phyloP scores from a whole-genome alignment of 2,888 invertebrate species.

The Polydrusus cervinus region DNA sequence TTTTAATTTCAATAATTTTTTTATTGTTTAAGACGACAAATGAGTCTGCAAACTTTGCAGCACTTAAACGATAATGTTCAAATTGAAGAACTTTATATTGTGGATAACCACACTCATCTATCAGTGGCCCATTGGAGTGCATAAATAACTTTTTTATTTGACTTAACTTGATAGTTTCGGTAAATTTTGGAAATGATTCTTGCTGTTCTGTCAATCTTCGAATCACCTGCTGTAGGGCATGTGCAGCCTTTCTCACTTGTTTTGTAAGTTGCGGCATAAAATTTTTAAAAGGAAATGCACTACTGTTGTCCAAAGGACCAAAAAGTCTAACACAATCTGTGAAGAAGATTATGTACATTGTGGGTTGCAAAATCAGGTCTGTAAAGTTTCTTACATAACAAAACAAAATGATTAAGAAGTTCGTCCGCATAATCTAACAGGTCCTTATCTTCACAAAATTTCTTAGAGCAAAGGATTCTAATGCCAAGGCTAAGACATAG shows the following conservation, averaged over 20 bases:
- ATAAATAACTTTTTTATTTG: not conserved
- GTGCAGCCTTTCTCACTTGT: constrained; percentile 22
- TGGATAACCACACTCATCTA: constrained; percentile 3
- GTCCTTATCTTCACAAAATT: constrained; percentile 17
- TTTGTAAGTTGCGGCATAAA: constrained; percentile 27
- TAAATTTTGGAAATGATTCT: constrained; percentile 4
- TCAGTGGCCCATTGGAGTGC: constrained; percentile 3
- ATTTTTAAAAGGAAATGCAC: constrained; percentile 28
- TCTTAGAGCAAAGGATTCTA: constrained; percentile 32
- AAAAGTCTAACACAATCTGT: constrained; percentile 50
- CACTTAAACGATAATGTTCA: constrained; percentile 22
- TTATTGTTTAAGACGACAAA: constrained; percentile 33
- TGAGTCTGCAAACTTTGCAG: constrained; percentile 28
- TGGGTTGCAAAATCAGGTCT: constrained; percentile 41
- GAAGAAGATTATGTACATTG: constrained; percentile 47
- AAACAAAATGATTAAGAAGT: constrained; percentile 46
- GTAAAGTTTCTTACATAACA: constrained; percentile 20
- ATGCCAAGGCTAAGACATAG: constrained; percentile 38
- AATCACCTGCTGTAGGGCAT: constrained; percentile 27
- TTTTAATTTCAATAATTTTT: constrained; percentile 35
- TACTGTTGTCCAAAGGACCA: constrained; percentile 54
- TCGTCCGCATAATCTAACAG: constrained; percentile 44
- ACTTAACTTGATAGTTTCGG: not conserved
- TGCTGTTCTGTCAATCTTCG: not conserved
- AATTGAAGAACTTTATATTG: constrained; percentile 30